Conservation (phyloP, 2,113 vertebrate genomes). For the Zapus hudsonius region DNA sequence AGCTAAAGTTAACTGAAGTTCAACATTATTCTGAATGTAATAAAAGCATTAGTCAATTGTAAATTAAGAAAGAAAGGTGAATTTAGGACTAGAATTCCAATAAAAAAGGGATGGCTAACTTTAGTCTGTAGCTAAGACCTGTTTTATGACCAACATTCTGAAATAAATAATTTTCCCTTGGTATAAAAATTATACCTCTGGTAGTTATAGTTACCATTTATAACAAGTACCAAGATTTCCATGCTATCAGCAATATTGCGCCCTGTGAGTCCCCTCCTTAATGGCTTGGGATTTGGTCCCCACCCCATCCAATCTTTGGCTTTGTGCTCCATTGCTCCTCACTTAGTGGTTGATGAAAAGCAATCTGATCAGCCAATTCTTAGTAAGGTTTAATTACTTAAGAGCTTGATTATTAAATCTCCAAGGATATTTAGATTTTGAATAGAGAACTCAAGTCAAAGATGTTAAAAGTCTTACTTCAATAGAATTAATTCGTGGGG, state of each 20-base stretch:
- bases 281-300: background rate
- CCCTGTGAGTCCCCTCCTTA: background rate
- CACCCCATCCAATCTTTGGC: slow-evolving; percentile 14
- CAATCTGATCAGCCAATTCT: slow-evolving; percentile 76
- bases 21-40: background rate
- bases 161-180: slow-evolving; percentile 1
- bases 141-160: background rate
- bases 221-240: background rate
- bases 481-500: slow-evolving; percentile 62
- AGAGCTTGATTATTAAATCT: slow-evolving; percentile 80
- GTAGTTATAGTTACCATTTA: background rate
- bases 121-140: background rate
- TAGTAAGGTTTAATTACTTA: slow-evolving; percentile 79
- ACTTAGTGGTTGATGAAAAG: slow-evolving; percentile 76
- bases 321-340: slow-evolving; percentile 72
- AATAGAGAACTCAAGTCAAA: slow-evolving; percentile 67
- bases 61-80: background rate
- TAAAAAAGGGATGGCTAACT: background rate
- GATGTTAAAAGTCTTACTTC: slow-evolving; percentile 70
- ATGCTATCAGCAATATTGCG: no score
- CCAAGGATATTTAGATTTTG: slow-evolving; percentile 77
- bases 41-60: background rate
- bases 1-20: background rate
- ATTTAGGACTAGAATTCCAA: background rate
- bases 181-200: background rate